Base-by-base conservation (phyloP, 1,140 invertebrate species). In the Platorchestia sp. region DNA sequence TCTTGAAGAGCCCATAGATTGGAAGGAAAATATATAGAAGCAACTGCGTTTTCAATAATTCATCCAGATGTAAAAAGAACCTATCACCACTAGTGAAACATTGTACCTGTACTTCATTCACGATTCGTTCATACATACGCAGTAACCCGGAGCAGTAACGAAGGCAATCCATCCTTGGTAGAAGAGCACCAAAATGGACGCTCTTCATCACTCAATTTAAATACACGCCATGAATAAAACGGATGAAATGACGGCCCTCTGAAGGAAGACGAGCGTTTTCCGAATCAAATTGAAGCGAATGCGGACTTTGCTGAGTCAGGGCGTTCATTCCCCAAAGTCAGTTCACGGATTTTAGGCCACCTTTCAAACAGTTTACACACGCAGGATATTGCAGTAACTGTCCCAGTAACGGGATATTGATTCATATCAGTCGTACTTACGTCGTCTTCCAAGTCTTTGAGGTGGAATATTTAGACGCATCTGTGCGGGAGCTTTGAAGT, bases 311-410 rank as follows among this genome's bases (percentile, higher is more conserved):
- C 87, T 90, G 87, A 90, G 87, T 90, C 41, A 90, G 87, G 41
- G 10, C 42, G 19, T 45, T 43, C 27, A 90, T 3, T 75, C 27
- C 27, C 59, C 27, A 36, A 27, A 44, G 87, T 42, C 87, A 6
- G 41, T 45, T 90, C 87, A 90, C 44, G 36, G 87, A 90, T 43
- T 90, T 41, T 43, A 42, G 27, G 5, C 10, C 19, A 44, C 87
- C 87, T 90, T 90, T 90, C 87, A 90, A 44, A 90, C 87, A 90
- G 87, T 90, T 90, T 43, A 90, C 87, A 90, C 87, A 42, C 27
- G 41, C 41, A 90, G 41, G 27, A 44, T 43, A 36, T 90, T 3
- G 5, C 41, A 90, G 44, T 90, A 44, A 90, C 87, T 5, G 87
- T 27, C 27, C 87, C 44, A 90, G 87, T 43, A 90, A 90, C 27